phyloP scores from a whole-genome alignment of 1,140 invertebrate genomes.

The Camponotus vicinus region DNA sequence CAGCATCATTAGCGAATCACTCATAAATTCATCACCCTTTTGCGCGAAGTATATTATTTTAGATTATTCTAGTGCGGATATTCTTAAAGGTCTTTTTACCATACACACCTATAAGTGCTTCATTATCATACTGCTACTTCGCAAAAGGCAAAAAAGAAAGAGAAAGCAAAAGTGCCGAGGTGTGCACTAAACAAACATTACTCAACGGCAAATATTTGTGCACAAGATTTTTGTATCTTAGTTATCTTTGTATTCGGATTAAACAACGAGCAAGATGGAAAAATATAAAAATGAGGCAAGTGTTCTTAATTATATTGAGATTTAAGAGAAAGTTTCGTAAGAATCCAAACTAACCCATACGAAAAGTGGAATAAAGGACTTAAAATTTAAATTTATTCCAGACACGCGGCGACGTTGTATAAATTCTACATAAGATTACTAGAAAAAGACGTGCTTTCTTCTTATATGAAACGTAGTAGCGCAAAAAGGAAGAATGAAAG shows the following conservation, averaged over 20 bases:
- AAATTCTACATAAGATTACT: background rate
- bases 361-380: background rate
- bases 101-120: background rate
- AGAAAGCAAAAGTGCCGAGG: background rate
- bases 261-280: background rate
- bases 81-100: background rate
- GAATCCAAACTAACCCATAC: background rate
- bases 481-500: background rate
- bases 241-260: constrained; percentile 1
- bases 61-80: constrained; percentile 22
- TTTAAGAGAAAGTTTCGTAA: background rate
- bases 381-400: background rate
- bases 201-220: background rate
- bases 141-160: background rate
- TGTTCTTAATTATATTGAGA: background rate
- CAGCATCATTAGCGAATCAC: constrained; percentile 10
- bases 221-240: background rate
- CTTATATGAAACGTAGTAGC: background rate
- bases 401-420: background rate
- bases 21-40: constrained; percentile 45
- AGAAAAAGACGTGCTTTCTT: background rate
- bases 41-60: constrained; percentile 54
- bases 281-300: background rate
- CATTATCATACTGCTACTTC: constrained; percentile 19
- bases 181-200: background rate